These are phyloP conservation scores for Netelia inedita DNA, from an alignment of 2,888 invertebrate genomes.

Conservation along the genomic window DNA sequence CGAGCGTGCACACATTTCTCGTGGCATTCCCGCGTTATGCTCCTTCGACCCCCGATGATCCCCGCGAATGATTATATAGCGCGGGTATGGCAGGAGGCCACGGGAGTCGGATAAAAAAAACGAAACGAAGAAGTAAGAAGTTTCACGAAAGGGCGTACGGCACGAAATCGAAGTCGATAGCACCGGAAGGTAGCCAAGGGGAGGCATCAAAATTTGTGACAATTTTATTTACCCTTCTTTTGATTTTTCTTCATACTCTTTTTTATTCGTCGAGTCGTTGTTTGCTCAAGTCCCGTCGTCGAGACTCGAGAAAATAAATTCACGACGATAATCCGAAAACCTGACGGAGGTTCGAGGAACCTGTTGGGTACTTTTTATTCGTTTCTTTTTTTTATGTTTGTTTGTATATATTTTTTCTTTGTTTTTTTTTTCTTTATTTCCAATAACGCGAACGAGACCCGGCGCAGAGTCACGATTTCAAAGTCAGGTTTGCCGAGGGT, in stretches of 20 bases:
- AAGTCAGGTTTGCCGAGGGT: conserved; percentile 48
- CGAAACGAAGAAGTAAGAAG: conserved; percentile 17
- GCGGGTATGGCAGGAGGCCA: conserved; percentile 40
- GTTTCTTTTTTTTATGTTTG: not conserved
- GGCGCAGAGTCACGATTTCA: conserved; percentile 57
- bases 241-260: not conserved
- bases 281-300: not conserved
- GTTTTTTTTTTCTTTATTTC: conserved; percentile 13
- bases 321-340: conserved; percentile 71
- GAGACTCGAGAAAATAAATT: conserved; percentile 11
- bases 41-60: conserved; percentile 77
- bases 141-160: conserved; percentile 4
- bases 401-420: conserved; percentile 4
- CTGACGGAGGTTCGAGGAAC: conserved; percentile 53
- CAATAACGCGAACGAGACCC: conserved; percentile 4
- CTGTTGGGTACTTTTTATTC: not conserved
- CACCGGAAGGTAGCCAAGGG: conserved; percentile 7
- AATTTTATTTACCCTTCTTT: not conserved
- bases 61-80: conserved; percentile 77
- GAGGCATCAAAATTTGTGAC: not conserved
- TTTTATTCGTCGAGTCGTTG: not conserved
- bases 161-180: conserved; percentile 27
- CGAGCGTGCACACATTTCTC: conserved; percentile 23
- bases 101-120: conserved; percentile 30
- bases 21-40: conserved; percentile 79